phyloP scores from a whole-genome alignment of 1,140 invertebrate species.

The Brachionus rotundiformis region DNA sequence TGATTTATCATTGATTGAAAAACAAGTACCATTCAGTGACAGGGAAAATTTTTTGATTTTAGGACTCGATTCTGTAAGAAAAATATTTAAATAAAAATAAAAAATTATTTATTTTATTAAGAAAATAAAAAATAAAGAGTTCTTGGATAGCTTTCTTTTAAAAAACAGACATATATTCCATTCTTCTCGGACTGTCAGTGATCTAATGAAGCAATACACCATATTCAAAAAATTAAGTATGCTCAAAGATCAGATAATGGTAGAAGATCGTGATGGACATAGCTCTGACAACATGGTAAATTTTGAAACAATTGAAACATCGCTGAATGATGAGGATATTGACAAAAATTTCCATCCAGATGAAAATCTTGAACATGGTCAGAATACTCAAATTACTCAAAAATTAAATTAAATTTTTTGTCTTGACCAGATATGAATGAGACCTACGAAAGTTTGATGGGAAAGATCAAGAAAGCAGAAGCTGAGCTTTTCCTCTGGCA shows the following conservation, averaged over 20 bases:
- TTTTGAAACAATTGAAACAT: conserved; percentile 2
- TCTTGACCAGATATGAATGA: neutral
- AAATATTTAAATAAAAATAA: neutral
- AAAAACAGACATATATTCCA: conserved; percentile 18
- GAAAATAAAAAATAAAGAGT: conserved; percentile 14
- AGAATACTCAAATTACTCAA: neutral
- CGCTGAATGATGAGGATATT: conserved; percentile 25
- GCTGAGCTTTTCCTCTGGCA: conserved; percentile 18
- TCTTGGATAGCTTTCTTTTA: conserved; percentile 36
- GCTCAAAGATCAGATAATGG: neutral
- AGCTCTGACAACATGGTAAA: neutral
- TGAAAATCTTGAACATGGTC: neutral
- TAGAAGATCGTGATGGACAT: neutral
- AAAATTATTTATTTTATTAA: neutral
- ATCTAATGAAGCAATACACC: neutral
- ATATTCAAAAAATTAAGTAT: conserved; percentile 29
- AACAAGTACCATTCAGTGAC: neutral
- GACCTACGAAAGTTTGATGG: neutral
- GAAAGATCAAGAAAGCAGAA: conserved; percentile 29
- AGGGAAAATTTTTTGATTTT: conserved; percentile 28
- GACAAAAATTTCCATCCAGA: neutral
- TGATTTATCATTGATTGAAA: neutral
- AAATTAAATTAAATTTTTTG: neutral
- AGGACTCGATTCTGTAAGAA: conserved; percentile 32
- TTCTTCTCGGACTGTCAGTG: neutral